Percentiles rank a stretch among this genome's conserved stretches.
Evolutionary conservation across 1,140 invertebrate species (phyloP).

Genomic region (Macrobrachium rosenbergii): DNA sequence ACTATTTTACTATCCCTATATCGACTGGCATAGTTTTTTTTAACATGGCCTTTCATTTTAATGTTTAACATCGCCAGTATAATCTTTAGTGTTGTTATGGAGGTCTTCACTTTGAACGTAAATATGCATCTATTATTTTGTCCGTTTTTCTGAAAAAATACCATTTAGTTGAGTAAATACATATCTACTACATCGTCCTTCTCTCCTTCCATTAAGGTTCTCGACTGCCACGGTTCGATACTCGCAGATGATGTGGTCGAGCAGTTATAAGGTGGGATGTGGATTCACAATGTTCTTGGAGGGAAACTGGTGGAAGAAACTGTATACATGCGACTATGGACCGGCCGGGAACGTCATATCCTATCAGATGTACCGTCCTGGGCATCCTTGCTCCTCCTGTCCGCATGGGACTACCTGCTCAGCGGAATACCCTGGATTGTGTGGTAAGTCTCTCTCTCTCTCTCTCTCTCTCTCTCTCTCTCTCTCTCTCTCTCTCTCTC

Average conservation of each 20-base stretch:
- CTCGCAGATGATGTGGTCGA: slow-evolving; percentile 70
- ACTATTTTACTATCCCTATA: too few relatives aligned
- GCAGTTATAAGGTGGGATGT: slow-evolving; percentile 61
- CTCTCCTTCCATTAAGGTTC: not conserved
- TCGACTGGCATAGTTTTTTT: too few relatives aligned
- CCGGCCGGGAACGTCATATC: slow-evolving; percentile 68
- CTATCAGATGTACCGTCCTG: slow-evolving; percentile 67
- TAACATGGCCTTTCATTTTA: too few relatives aligned
- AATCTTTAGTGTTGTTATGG: too few relatives aligned
- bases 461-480: too few relatives aligned
- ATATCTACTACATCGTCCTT: too few relatives aligned
- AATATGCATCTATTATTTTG: too few relatives aligned
- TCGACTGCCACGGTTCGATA: slow-evolving; percentile 69
- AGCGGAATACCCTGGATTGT: slow-evolving; percentile 67
- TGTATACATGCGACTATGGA: slow-evolving; percentile 62
- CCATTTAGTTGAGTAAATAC: too few relatives aligned
- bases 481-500: too few relatives aligned
- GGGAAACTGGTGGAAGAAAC: slow-evolving; percentile 65
- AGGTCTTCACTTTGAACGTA: too few relatives aligned
- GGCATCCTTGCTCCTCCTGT: slow-evolving; percentile 68
- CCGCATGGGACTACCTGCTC: slow-evolving; percentile 67
- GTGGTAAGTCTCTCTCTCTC: slow-evolving; percentile 9
- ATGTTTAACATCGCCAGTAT: too few relatives aligned
- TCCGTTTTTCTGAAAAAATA: too few relatives aligned
- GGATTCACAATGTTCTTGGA: slow-evolving; percentile 54